Base-by-base conservation (phyloP, 2,113 vertebrate genomes). In the Pseudorhombus dupliciocellatus region DNA sequence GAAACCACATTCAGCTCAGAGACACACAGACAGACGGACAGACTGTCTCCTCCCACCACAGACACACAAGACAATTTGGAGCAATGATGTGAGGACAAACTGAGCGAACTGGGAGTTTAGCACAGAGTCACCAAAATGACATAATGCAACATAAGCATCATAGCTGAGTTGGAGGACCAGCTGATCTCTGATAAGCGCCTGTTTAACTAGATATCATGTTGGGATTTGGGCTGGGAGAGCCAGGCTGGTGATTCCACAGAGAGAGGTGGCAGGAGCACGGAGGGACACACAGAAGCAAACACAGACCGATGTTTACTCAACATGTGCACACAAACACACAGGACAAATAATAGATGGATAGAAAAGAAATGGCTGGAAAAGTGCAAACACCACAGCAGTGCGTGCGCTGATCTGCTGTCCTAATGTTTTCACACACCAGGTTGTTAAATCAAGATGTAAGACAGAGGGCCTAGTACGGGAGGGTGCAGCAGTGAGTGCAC, bases 191-290 rank as follows among this genome's bases (percentile, higher is more conserved):
- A 52, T 54, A 4, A 54, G 20, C 34, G 30, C 18, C 14, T 4
- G 4, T 50, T 42, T 52, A 22, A 52, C 26, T 5, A 24, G 34
- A 78, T 25, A 42, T 73, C 71, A 79, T 69, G 73, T 71, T 76
- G 51, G 21, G 62, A 54, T 77, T 71, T 72, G 34, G 46, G 28
- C 42, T 16, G 26, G 42, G 34, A 30, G 60, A 51, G 8, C 14
- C 42, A 14, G 60, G 44, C 24, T 46, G 40, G 15, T 37, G 22
- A 59, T 31, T 48, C 37, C 60, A 56, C 54, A 30, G 40, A 69
- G 37, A 60, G 51, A 62, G 59, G 52, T 58, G 31, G 64, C 16
- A 24, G 42, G 34, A 64, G 69, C 62, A 31, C 40, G 77, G 64
- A 66, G 60, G 54, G 22, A 70, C 9, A 69, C 31, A 73, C 31